Evolutionary conservation across 1,140 invertebrate species (phyloP).

Genomic region (Drosophila saltans): DNA sequence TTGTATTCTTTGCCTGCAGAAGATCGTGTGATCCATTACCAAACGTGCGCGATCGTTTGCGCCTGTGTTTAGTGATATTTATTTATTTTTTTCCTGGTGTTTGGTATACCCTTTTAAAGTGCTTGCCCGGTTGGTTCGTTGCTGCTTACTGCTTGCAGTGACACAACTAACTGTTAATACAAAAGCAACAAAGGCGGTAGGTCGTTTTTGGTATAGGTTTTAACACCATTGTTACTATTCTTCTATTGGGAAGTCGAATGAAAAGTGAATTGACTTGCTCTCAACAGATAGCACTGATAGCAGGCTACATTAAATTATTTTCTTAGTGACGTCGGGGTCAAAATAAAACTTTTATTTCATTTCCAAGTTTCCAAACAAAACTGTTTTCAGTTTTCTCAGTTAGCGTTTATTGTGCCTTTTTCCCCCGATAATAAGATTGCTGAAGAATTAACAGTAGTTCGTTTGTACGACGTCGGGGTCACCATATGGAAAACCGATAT

Average conservation of each 20-base stretch:
- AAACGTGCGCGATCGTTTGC: slow-evolving; percentile 81
- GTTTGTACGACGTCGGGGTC: not conserved
- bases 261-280: not conserved
- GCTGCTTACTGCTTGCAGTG: not conserved
- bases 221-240: not conserved
- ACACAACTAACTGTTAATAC: slow-evolving; percentile 9
- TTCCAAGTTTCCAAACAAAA: too few species aligned
- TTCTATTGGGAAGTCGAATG: not conserved
- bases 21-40: slow-evolving; percentile 81
- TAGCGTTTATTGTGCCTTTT: too few species aligned
- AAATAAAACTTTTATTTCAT: not conserved
- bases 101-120: slow-evolving; percentile 48
- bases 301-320: not conserved
- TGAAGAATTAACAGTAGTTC: too few species aligned
- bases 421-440: too few species aligned
- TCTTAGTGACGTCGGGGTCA: not conserved
- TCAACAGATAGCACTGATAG: not conserved
- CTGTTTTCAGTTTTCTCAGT: too few species aligned
- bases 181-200: slow-evolving; percentile 5
- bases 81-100: slow-evolving; percentile 43
- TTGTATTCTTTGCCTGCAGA: slow-evolving; percentile 34
- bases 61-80: slow-evolving; percentile 78
- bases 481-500: not conserved
- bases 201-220: slow-evolving; percentile 1
- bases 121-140: slow-evolving; percentile 2